These are phyloP conservation scores for Phaetusa simplex DNA, from an alignment of 2,113 vertebrate species.

Conservation along the genomic window DNA sequence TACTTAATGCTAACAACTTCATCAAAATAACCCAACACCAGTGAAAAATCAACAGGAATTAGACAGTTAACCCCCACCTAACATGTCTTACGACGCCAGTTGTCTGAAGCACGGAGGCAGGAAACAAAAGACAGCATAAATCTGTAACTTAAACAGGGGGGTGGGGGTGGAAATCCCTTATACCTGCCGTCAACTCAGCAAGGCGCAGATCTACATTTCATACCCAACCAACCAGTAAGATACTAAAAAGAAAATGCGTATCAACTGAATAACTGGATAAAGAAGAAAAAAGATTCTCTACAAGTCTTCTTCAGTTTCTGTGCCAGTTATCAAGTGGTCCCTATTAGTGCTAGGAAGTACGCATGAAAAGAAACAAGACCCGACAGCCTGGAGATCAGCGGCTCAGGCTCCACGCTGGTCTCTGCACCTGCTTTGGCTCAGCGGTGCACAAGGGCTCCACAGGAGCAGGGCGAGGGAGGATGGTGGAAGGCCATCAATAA, in stretches of 20 bases:
- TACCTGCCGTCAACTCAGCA: not conserved
- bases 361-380: constrained; percentile 51
- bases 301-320: not conserved
- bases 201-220: not conserved
- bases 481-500: constrained; percentile 53
- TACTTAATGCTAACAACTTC: not conserved
- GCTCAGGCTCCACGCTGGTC: not conserved
- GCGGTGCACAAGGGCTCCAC: constrained; percentile 26
- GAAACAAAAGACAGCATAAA: not conserved
- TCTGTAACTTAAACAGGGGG: not conserved
- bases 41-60: not conserved
- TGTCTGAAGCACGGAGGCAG: not conserved
- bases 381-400: constrained; percentile 11
- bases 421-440: constrained; percentile 54
- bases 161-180: not conserved
- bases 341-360: not conserved
- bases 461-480: not conserved
- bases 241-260: not conserved
- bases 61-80: not conserved
- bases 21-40: accelerated
- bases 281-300: not conserved
- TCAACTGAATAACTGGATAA: not conserved
- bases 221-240: not conserved
- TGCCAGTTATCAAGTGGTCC: not conserved
- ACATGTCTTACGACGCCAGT: not conserved